Percentiles rank a stretch among this genome's conserved stretches.
Conservation (phyloP, 2,888 invertebrate genomes). For the Torymus auratus region DNA sequence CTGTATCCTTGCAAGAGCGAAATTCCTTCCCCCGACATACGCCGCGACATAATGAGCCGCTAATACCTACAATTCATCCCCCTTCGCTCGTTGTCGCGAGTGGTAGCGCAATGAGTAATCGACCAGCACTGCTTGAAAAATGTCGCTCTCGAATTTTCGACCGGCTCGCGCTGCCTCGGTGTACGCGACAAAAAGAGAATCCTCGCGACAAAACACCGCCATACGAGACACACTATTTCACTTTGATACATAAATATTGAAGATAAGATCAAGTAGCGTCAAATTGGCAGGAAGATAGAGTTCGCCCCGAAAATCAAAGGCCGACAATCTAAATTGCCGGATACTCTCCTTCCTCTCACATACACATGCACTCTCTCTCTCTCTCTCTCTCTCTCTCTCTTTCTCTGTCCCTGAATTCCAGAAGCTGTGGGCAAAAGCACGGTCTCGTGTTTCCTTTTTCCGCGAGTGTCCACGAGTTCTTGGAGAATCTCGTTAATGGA, state of each 20-base stretch:
- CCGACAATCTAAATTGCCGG: slow-evolving; percentile 57
- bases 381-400: neutral
- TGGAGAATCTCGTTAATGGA: slow-evolving; percentile 71
- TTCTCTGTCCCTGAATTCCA: slow-evolving; percentile 53
- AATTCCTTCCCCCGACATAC: neutral
- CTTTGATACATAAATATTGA: slow-evolving; percentile 53
- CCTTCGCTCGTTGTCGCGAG: neutral
- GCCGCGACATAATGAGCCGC: slow-evolving; percentile 23
- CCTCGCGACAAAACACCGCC: neutral
- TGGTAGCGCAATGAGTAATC: slow-evolving; percentile 39
- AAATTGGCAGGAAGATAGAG: slow-evolving; percentile 57
- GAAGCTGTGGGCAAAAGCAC: slow-evolving; percentile 38
- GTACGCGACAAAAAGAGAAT: slow-evolving; percentile 5
- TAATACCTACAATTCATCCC: slow-evolving; percentile 13
- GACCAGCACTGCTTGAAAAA: slow-evolving; percentile 29
- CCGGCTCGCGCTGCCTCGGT: slow-evolving; percentile 7
- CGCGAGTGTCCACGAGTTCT: slow-evolving; percentile 37
- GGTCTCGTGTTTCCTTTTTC: slow-evolving; percentile 18
- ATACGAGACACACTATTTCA: slow-evolving; percentile 47
- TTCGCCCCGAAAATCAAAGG: slow-evolving; percentile 54
- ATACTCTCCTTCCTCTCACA: slow-evolving; percentile 15
- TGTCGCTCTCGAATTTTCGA: slow-evolving; percentile 43
- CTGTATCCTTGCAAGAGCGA: neutral
- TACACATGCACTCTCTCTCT: slow-evolving; percentile 22
- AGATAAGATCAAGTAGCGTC: slow-evolving; percentile 55